Percentiles rank a stretch among this genome's conserved stretches.
Conservation (phyloP, 2,888 invertebrate species). For the Acanthococcus lagerstroemiae region DNA sequence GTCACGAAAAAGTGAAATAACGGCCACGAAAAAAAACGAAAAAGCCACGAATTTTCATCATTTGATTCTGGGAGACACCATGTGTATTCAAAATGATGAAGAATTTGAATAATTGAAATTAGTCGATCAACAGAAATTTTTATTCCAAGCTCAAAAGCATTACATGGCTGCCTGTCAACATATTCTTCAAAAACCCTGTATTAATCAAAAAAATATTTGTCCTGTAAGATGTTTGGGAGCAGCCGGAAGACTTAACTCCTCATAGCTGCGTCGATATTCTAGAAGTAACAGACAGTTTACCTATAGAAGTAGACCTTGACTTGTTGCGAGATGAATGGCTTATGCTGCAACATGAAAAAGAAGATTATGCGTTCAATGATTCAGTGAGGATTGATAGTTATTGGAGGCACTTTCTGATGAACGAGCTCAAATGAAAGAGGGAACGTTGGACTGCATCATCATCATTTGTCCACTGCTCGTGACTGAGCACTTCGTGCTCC, state of each 20-base stretch:
- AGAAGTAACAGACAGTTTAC: background rate
- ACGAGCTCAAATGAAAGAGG: background rate
- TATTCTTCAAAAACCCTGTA: background rate
- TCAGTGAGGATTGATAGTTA: background rate
- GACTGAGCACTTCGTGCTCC: no score
- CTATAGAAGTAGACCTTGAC: background rate
- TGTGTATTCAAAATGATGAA: background rate
- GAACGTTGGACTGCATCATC: background rate
- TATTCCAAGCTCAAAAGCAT: background rate
- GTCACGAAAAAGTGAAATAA: no score
- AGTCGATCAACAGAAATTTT: background rate
- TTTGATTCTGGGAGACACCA: no score
- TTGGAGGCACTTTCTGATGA: background rate
- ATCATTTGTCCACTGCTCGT: background rate
- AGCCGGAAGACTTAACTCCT: background rate
- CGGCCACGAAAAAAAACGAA: no score
- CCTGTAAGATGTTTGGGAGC: background rate
- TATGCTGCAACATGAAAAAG: background rate
- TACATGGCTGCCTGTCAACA: background rate
- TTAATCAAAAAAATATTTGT: background rate
- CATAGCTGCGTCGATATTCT: background rate
- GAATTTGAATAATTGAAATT: background rate
- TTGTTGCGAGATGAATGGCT: background rate
- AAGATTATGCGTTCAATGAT: background rate
- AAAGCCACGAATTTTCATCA: no score